A percentile compares a stretch with the other conserved stretches of the same genome.
Evolutionary conservation across 2,797 vertebrate species (phyloP).

Genomic region (Oryzias dopingdopingensis): DNA sequence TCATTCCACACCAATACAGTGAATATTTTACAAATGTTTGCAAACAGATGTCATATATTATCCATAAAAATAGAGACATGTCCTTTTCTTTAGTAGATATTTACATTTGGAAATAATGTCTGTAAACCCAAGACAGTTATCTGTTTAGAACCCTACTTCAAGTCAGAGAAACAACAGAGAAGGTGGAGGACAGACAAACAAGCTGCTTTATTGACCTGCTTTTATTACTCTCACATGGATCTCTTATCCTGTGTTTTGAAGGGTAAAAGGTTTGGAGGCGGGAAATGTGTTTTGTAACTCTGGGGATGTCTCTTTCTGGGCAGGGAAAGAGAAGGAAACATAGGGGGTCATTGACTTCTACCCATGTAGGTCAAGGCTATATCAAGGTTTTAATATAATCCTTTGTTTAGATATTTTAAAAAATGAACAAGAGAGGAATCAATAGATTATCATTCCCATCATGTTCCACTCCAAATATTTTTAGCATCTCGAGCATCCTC

Average conservation of each 20-base stretch:
- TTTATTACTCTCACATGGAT: conserved; percentile 56
- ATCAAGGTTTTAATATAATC: background rate
- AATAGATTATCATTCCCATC: background rate
- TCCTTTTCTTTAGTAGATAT: too few species aligned
- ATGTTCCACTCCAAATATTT: too few species aligned
- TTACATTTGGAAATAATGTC: too few species aligned
- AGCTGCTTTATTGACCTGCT: conserved; percentile 40
- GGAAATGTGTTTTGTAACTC: conserved; percentile 15
- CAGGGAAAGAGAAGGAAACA: background rate
- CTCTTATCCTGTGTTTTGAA: conserved; percentile 59
- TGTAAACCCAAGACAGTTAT: too few species aligned
- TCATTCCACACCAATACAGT: too few species aligned
- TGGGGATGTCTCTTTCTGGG: background rate
- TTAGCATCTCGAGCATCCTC: conserved; percentile 12
- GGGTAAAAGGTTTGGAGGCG: conserved; percentile 42
- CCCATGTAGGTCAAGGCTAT: conserved; percentile 41
- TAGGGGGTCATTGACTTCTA: conserved; percentile 10
- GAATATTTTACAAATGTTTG: too few species aligned
- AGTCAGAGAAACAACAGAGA: background rate
- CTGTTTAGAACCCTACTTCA: too few species aligned
- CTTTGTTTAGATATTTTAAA: too few species aligned
- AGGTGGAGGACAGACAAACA: conserved; percentile 18
- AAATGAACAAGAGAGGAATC: background rate
- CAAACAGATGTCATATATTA: too few species aligned
- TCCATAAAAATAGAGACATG: too few species aligned